These are phyloP conservation scores for Gari tellinella DNA, from an alignment of 2,888 invertebrate species.

Conservation along the genomic window DNA sequence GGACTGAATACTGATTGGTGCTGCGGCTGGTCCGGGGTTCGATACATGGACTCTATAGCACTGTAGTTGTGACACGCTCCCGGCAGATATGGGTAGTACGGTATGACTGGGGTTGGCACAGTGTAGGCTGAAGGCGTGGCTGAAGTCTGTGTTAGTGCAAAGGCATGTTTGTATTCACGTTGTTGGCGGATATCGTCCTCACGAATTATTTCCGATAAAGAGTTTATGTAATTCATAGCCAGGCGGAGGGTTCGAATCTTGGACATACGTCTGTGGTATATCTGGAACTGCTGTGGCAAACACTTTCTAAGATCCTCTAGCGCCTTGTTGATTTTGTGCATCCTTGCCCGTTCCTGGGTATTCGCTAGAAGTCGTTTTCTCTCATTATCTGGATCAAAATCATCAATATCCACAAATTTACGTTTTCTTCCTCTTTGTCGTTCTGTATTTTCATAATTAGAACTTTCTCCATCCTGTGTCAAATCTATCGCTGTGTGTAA, in stretches of 20 bases:
- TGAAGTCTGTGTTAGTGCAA: constrained; percentile 24
- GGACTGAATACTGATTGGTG: constrained; percentile 19
- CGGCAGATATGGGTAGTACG: constrained; percentile 37
- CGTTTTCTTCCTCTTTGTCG: constrained; percentile 13
- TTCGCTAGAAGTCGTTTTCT: constrained; percentile 65
- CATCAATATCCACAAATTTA: constrained; percentile 30
- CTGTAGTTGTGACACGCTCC: constrained; percentile 20
- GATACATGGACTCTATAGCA: constrained; percentile 11
- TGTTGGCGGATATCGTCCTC: constrained; percentile 53
- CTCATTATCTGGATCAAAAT: constrained; percentile 50
- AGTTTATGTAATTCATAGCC: constrained; percentile 70
- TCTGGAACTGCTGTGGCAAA: constrained; percentile 63
- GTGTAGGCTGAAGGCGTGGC: background rate
- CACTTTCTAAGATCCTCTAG: constrained; percentile 62
- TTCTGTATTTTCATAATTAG: too few relatives aligned
- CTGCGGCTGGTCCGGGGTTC: constrained; percentile 42
- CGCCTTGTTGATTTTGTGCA: constrained; percentile 68
- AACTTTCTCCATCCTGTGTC: too few relatives aligned
- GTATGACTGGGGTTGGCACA: background rate
- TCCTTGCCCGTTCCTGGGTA: constrained; percentile 66
- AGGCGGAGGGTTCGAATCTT: constrained; percentile 71
- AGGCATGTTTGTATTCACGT: constrained; percentile 28
- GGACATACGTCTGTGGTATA: constrained; percentile 66
- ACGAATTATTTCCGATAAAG: constrained; percentile 60
- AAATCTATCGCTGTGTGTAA: too few relatives aligned